Percentiles rank a stretch among this genome's conserved stretches.
Evolutionary conservation across 2,888 invertebrate genomes (phyloP).

Genomic region (Drosophila dives): DNA sequence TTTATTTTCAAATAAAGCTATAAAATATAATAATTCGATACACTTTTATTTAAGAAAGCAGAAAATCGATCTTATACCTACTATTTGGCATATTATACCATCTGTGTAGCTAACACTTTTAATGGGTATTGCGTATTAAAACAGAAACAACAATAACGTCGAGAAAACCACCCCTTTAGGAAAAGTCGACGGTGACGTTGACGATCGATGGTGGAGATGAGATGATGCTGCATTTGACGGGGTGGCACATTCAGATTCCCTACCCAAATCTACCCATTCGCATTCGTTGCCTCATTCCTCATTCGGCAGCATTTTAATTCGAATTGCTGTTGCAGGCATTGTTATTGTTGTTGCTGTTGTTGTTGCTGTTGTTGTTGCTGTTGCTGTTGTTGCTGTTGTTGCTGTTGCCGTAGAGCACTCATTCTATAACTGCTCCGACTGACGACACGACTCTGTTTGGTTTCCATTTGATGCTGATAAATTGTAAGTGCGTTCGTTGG

Average conservation of each 20-base stretch:
- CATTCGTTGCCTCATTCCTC: slow-evolving; percentile 18
- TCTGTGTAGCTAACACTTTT: neutral
- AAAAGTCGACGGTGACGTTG: slow-evolving; percentile 6
- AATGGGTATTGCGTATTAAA: neutral
- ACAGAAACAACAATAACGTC: slow-evolving; percentile 30
- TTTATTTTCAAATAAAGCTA: no score
- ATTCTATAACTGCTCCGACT: slow-evolving; percentile 32
- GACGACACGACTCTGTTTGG: slow-evolving; percentile 54
- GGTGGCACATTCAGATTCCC: slow-evolving; percentile 52
- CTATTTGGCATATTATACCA: neutral
- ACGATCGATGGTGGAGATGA: slow-evolving; percentile 9
- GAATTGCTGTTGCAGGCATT: slow-evolving; percentile 73
- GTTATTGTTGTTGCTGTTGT: slow-evolving; percentile 57
- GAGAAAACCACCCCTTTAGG: slow-evolving; percentile 55
- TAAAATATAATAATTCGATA: no score
- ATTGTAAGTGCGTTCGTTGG: slow-evolving; percentile 70
- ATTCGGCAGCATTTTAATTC: slow-evolving; percentile 74
- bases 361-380: slow-evolving; percentile 62
- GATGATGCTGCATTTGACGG: slow-evolving; percentile 45
- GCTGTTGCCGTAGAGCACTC: slow-evolving; percentile 44
- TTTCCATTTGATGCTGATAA: slow-evolving; percentile 80
- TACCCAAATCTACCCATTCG: slow-evolving; percentile 3
- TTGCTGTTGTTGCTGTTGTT: slow-evolving; percentile 49
- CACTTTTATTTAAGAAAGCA: no score
- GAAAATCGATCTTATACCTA: neutral